Conservation (phyloP, 2,888 invertebrate species). For the Bellardia pandia region DNA sequence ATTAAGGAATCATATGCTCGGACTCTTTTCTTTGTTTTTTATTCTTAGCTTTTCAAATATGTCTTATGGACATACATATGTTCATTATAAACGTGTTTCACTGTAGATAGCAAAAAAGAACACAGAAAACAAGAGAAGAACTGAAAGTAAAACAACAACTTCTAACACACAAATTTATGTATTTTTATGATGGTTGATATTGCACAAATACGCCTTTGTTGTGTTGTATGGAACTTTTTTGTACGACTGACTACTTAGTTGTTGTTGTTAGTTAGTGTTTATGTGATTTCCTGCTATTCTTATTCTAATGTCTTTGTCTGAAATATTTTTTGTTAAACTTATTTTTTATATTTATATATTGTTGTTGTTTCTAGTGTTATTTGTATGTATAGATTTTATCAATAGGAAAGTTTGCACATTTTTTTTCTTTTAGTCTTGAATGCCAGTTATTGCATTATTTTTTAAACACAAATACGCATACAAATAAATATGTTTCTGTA, state of each 20-base stretch:
- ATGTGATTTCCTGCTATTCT: constrained; percentile 56
- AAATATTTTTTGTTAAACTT: constrained; percentile 30
- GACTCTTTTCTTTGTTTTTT: no score
- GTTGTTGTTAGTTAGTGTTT: constrained; percentile 24
- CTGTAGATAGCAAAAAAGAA: neutral
- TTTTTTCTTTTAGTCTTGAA: neutral
- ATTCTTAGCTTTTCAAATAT: no score
- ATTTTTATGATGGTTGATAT: constrained; percentile 66
- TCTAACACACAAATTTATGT: constrained; percentile 56
- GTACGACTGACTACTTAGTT: neutral
- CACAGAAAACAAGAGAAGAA: neutral
- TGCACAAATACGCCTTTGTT: constrained; percentile 66
- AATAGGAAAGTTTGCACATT: constrained; percentile 26
- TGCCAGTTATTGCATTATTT: constrained; percentile 34
- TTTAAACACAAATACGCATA: neutral
- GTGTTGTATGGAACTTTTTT: constrained; percentile 49
- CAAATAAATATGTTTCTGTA: neutral
- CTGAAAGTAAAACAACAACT: constrained; percentile 38
- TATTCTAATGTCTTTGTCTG: constrained; percentile 56
- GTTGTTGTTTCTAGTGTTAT: neutral
- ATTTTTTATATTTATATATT: neutral
- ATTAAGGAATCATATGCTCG: no score
- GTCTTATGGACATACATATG: no score
- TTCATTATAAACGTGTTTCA: no score
- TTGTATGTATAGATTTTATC: constrained; percentile 17